Conservation (phyloP, 2,113 vertebrate species). For the Triplophysa tibetana region DNA sequence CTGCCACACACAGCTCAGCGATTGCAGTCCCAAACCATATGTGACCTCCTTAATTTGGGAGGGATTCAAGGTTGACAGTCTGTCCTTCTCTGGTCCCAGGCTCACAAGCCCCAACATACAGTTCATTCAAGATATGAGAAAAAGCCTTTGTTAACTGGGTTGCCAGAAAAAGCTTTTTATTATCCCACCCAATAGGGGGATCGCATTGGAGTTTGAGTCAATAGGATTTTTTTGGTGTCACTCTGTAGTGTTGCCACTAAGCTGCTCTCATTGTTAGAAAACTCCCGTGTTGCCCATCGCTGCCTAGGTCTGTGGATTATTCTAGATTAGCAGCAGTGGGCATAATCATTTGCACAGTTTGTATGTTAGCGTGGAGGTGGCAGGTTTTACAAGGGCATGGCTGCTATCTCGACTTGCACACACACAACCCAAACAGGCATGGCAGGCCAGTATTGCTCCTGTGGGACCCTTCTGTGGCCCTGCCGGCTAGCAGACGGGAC, state of each 20-base stretch:
- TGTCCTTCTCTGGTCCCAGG: not conserved
- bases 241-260: slow-evolving; percentile 36
- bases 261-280: not conserved
- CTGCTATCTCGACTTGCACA: slow-evolving; percentile 19
- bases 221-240: not conserved
- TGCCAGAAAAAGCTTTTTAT: slow-evolving; percentile 31
- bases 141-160: slow-evolving; percentile 1
- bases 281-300: not conserved
- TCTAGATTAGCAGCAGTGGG: slow-evolving; percentile 39
- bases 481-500: not conserved
- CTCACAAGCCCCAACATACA: slow-evolving; percentile 1
- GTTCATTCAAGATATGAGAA: not conserved
- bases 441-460: slow-evolving; percentile 31
- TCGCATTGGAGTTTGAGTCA: slow-evolving; percentile 10
- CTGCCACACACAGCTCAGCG: slow-evolving; percentile 6
- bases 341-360: slow-evolving; percentile 36
- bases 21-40: slow-evolving; percentile 41
- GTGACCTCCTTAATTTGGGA: slow-evolving; percentile 46
- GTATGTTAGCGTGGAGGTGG: slow-evolving; percentile 28
- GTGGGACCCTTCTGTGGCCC: slow-evolving; percentile 8
- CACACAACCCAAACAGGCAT: slow-evolving; percentile 21
- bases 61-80: slow-evolving; percentile 39
- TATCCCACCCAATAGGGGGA: slow-evolving; percentile 8
- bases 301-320: slow-evolving; percentile 46
- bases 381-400: slow-evolving; percentile 13